Evolutionary conservation across 2,888 invertebrate species (phyloP).

Genomic region (Lasioglossum oenotherae): DNA sequence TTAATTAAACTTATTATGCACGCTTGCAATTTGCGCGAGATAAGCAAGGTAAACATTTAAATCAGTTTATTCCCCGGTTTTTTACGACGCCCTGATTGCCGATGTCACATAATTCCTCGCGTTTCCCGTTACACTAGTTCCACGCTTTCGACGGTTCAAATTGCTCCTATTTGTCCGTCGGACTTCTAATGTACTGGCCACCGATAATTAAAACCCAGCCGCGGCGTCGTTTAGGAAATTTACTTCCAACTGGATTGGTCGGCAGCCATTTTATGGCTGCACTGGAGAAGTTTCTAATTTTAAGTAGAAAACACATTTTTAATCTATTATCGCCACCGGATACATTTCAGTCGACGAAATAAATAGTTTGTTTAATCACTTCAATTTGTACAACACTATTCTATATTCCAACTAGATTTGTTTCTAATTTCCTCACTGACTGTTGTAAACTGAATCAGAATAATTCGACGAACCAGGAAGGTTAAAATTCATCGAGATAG

Average conservation of each 20-base stretch:
- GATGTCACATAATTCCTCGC: conserved; percentile 15
- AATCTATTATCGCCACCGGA: too few species aligned
- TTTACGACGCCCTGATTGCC: not conserved
- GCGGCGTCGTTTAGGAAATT: not conserved
- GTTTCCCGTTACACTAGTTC: not conserved
- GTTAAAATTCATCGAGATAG: too few species aligned
- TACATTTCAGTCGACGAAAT: too few species aligned
- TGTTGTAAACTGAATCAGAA: too few species aligned
- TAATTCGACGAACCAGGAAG: too few species aligned
- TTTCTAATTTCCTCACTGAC: too few species aligned
- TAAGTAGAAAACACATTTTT: too few species aligned
- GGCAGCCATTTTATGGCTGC: not conserved
- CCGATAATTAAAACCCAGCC: not conserved
- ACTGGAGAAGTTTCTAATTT: too few species aligned
- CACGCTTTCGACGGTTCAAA: not conserved
- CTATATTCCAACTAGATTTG: too few species aligned
- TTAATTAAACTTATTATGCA: conserved; percentile 55
- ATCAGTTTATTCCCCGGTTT: conserved; percentile 33
- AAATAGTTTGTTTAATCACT: not conserved
- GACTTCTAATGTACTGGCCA: not conserved
- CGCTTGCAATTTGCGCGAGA: conserved; percentile 34
- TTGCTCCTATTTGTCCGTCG: not conserved
- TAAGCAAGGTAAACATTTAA: conserved; percentile 45
- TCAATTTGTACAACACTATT: not conserved
- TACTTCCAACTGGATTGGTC: not conserved